phyloP scores from a whole-genome alignment of 2,797 vertebrate genomes.

The Steatocranus sp. region DNA sequence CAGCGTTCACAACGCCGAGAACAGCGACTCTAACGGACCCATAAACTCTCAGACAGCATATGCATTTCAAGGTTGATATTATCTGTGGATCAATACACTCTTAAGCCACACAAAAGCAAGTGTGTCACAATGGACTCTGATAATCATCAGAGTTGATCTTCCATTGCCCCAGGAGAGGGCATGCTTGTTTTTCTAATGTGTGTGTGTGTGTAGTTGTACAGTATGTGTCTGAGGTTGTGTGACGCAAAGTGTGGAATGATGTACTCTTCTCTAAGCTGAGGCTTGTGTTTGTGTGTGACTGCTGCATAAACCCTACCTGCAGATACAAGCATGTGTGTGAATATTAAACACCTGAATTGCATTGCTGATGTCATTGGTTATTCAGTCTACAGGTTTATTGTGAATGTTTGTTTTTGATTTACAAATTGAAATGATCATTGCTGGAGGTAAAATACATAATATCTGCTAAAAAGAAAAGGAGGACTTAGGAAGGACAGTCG shows the following conservation, averaged over 20 bases:
- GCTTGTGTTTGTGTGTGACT: neutral
- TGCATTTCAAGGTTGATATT: conserved; percentile 11
- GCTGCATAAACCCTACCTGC: neutral
- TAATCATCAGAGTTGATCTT: conserved; percentile 10
- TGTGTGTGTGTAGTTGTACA: neutral
- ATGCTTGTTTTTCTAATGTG: neutral
- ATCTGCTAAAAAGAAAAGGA: neutral
- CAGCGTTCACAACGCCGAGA: neutral
- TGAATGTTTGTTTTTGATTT: neutral
- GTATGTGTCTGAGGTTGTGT: neutral
- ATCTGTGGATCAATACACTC: conserved; percentile 14
- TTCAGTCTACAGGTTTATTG: neutral
- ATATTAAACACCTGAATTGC: neutral
- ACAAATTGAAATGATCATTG: neutral
- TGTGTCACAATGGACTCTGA: neutral
- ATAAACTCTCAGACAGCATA: neutral
- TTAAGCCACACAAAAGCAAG: conserved; percentile 4
- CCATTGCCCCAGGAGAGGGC: neutral
- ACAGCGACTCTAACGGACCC: neutral
- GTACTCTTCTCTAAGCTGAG: neutral
- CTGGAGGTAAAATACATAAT: neutral
- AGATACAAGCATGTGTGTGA: neutral
- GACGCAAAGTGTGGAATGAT: neutral
- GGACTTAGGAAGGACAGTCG: neutral
- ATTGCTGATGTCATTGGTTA: neutral